Percentiles rank a stretch among this genome's conserved stretches.
phyloP scores from a whole-genome alignment of 2,888 invertebrate species.

The Agriopis leucophaearia region DNA sequence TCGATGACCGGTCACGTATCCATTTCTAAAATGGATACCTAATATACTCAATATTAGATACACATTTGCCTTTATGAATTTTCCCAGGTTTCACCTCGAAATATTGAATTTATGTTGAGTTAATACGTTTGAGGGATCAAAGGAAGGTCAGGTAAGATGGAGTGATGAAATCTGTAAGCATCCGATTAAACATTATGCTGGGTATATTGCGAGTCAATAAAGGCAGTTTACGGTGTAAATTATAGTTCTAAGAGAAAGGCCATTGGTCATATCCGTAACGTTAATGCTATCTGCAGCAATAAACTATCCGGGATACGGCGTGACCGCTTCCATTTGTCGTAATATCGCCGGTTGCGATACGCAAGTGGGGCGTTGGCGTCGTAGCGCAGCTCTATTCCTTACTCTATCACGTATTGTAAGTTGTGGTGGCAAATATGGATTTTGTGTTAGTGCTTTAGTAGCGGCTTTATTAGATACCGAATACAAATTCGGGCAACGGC shows the following conservation, averaged over 20 bases:
- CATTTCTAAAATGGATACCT: constrained; percentile 25
- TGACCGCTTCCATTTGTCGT: constrained; percentile 59
- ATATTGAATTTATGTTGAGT: constrained; percentile 26
- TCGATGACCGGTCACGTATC: constrained; percentile 36
- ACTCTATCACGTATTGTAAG: constrained; percentile 19
- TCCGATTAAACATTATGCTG: constrained; percentile 53
- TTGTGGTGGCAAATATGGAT: constrained; percentile 19
- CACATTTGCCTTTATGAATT: constrained; percentile 30
- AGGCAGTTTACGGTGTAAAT: constrained; percentile 61
- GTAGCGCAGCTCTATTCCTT: constrained; percentile 26
- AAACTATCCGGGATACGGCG: constrained; percentile 55
- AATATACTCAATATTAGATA: constrained; percentile 38
- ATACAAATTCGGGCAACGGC: constrained; percentile 15
- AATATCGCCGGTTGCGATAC: constrained; percentile 52
- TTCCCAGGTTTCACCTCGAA: constrained; percentile 32
- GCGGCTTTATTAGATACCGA: constrained; percentile 26
- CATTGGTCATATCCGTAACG: constrained; percentile 67
- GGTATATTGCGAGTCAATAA: constrained; percentile 61
- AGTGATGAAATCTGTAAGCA: constrained; percentile 44
- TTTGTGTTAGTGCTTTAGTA: constrained; percentile 24
- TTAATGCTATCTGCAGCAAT: constrained; percentile 68
- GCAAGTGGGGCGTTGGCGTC: constrained; percentile 34
- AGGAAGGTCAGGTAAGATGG: constrained; percentile 25
- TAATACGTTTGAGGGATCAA: constrained; percentile 20
- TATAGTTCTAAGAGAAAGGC: constrained; percentile 57